These are phyloP conservation scores for Hypsibius dujardini DNA, from an alignment of 1,140 invertebrate genomes.

Conservation along the genomic window DNA sequence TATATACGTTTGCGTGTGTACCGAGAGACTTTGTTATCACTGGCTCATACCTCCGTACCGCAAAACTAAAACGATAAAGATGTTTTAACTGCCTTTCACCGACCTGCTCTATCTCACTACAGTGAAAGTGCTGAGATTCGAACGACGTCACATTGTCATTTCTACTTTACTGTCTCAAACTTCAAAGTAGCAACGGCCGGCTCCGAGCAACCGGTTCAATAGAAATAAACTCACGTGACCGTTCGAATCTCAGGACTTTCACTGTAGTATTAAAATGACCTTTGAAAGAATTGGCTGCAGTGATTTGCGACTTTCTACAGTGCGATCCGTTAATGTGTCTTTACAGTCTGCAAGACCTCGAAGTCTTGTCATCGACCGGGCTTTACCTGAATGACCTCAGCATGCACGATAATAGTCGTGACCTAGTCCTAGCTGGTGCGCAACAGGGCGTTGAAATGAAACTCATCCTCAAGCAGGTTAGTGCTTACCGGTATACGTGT, in stretches of 20 bases:
- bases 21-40: too few relatives aligned
- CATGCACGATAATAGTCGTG: slow-evolving; percentile 84
- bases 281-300: slow-evolving; percentile 7
- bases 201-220: not conserved
- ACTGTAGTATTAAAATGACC: not conserved
- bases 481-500: slow-evolving; percentile 23
- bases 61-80: too few relatives aligned
- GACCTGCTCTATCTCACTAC: too few relatives aligned
- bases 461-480: slow-evolving; percentile 65
- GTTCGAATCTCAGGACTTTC: not conserved
- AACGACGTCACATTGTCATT: too few relatives aligned
- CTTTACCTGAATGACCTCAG: slow-evolving; percentile 91
- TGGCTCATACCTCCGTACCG: too few relatives aligned
- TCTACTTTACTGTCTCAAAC: not conserved
- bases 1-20: too few relatives aligned
- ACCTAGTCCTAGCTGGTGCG: slow-evolving; percentile 83
- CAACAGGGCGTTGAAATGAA: slow-evolving; percentile 92
- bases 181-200: not conserved
- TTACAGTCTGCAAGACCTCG: slow-evolving; percentile 62
- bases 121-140: too few relatives aligned
- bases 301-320: slow-evolving; percentile 1
- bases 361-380: slow-evolving; percentile 65
- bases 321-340: not conserved
- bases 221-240: not conserved
- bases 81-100: too few relatives aligned